A percentile compares a stretch with the other conserved stretches of the same genome.
phyloP scores from a whole-genome alignment of 1,140 invertebrate genomes.

The Zaprionus ornatus region DNA sequence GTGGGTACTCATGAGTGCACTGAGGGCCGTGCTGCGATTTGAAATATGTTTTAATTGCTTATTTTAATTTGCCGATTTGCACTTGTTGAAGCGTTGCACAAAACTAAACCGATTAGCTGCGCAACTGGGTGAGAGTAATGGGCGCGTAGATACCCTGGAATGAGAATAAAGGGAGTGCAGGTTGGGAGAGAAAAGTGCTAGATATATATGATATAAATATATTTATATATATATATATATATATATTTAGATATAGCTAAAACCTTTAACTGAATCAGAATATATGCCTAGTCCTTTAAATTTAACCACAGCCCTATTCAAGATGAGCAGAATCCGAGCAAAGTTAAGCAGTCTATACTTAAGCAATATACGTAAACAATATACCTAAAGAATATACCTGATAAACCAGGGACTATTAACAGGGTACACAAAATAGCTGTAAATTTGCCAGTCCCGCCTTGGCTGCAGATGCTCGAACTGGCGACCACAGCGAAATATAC shows the following conservation, averaged over 20 bases:
- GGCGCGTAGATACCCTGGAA: background rate
- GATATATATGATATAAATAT: no score
- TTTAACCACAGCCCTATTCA: no score
- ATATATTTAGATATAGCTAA: no score
- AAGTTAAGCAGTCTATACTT: no score
- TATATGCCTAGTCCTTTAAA: no score
- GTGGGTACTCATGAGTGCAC: conserved; percentile 3
- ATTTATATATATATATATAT: no score
- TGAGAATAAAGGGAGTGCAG: background rate
- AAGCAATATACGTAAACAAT: no score
- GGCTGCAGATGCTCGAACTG: background rate
- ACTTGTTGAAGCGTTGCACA: conserved; percentile 55
- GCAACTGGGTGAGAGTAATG: background rate
- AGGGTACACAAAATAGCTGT: background rate
- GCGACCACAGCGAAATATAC: background rate
- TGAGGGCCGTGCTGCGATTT: conserved; percentile 11
- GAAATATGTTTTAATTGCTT: conserved; percentile 80
- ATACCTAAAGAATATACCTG: background rate
- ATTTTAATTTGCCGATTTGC: conserved; percentile 75
- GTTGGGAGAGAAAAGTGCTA: background rate
- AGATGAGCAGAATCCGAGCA: no score
- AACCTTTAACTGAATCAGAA: no score
- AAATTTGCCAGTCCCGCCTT: conserved; percentile 2
- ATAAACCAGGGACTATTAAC: no score
- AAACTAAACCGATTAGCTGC: conserved; percentile 72